These are phyloP conservation scores for Dorcus parallelipipedus DNA, from an alignment of 2,888 invertebrate genomes.

Conservation along the genomic window DNA sequence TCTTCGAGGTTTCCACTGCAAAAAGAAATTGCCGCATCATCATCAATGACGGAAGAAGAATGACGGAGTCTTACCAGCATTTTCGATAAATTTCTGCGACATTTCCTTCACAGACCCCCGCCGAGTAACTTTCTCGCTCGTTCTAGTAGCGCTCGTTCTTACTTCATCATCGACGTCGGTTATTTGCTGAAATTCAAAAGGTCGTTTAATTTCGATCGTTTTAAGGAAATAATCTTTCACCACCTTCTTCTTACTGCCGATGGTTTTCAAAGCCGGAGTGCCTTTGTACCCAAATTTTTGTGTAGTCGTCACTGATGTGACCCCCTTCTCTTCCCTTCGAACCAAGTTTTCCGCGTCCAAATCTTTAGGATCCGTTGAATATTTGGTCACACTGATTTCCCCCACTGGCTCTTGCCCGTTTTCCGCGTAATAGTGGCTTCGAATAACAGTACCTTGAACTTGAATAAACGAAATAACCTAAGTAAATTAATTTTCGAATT, in stretches of 20 bases:
- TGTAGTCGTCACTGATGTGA: slow-evolving; percentile 45
- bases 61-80: slow-evolving; percentile 48
- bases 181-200: slow-evolving; percentile 1
- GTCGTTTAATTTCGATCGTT: background rate
- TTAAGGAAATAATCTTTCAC: background rate
- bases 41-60: background rate
- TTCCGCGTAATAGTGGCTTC: slow-evolving; percentile 65
- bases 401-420: slow-evolving; percentile 68
- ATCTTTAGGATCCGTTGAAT: slow-evolving; percentile 63
- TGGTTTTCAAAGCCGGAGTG: slow-evolving; percentile 38
- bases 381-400: slow-evolving; percentile 66
- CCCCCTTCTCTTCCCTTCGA: slow-evolving; percentile 26
- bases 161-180: slow-evolving; percentile 16
- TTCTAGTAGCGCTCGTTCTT: background rate
- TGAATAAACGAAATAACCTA: slow-evolving; percentile 23
- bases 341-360: slow-evolving; percentile 37
- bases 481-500: background rate
- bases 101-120: slow-evolving; percentile 73
- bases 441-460: slow-evolving; percentile 72
- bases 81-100: slow-evolving; percentile 76
- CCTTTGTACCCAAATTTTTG: slow-evolving; percentile 46
- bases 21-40: slow-evolving; percentile 10
- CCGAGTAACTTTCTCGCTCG: slow-evolving; percentile 52
- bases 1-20: slow-evolving; percentile 55
- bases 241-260: slow-evolving; percentile 32